These are phyloP conservation scores for Platycercus adscitus DNA, from an alignment of 2,113 vertebrate genomes.

Conservation along the genomic window DNA sequence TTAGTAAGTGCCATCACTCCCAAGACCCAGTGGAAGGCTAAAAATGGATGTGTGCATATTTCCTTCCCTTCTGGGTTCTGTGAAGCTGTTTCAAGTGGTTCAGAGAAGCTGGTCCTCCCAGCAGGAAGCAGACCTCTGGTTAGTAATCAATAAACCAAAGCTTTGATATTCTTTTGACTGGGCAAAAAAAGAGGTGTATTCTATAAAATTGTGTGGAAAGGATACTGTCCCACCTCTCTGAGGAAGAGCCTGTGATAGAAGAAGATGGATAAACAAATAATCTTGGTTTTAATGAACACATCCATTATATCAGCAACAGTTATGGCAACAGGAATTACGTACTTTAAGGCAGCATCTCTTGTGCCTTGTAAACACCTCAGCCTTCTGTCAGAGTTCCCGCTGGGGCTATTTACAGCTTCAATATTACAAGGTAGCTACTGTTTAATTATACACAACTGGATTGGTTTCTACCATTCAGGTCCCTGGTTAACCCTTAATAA, in stretches of 20 bases:
- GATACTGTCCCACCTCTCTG: neutral
- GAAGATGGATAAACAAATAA: conserved; percentile 73
- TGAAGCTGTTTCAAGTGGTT: neutral
- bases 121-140: neutral
- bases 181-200: neutral
- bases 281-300: conserved; percentile 76
- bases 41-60: neutral
- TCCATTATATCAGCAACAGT: conserved; percentile 75
- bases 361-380: conserved; percentile 80
- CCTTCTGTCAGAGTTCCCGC: conserved; percentile 71
- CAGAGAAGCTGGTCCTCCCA: neutral
- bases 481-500: conserved; percentile 76
- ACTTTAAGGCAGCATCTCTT: conserved; percentile 71
- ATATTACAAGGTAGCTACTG: conserved; percentile 73
- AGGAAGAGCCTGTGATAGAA: conserved; percentile 22
- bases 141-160: conserved; percentile 62
- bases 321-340: conserved; percentile 63
- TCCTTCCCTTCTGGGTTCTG: neutral
- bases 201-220: conserved; percentile 42
- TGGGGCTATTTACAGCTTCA: conserved; percentile 76
- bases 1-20: neutral
- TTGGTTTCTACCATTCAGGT: conserved; percentile 40
- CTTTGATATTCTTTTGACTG: conserved; percentile 55
- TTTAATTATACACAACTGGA: conserved; percentile 79
- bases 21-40: neutral